Evolutionary conservation across 2,888 invertebrate genomes (phyloP).

Genomic region (Petrolisthes manimaculis): DNA sequence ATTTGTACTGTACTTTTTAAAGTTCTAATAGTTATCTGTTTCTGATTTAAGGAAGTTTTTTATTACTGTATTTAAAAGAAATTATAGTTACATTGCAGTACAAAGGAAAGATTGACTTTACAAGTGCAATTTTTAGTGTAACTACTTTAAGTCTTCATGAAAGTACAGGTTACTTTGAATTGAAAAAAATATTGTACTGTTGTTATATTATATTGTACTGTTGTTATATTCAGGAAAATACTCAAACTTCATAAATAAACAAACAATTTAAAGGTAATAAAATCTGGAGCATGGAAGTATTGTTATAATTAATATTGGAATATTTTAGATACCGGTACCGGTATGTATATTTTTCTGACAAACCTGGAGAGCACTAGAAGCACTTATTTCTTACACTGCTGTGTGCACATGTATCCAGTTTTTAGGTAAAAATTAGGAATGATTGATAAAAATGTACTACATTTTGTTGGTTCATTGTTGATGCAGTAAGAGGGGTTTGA

Average conservation of each 20-base stretch:
- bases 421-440: too few species aligned
- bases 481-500: too few species aligned
- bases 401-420: too few species aligned
- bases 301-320: background rate
- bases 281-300: background rate
- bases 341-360: too few species aligned
- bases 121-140: conserved; percentile 8
- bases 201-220: background rate
- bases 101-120: background rate
- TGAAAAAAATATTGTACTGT: background rate
- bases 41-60: background rate
- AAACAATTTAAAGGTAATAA: background rate
- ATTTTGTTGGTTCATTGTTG: too few species aligned
- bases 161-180: background rate
- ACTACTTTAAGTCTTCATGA: background rate
- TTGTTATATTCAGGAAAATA: background rate
- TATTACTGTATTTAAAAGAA: background rate
- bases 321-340: background rate
- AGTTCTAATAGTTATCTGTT: background rate
- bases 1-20: too few species aligned
- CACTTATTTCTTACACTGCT: too few species aligned
- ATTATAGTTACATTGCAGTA: background rate
- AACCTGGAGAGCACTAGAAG: too few species aligned
- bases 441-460: too few species aligned
- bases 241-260: background rate